A percentile compares a stretch with the other conserved stretches of the same genome.
These are phyloP conservation scores for Ophion costatus DNA, from an alignment of 2,888 invertebrate species.

Conservation along the genomic window DNA sequence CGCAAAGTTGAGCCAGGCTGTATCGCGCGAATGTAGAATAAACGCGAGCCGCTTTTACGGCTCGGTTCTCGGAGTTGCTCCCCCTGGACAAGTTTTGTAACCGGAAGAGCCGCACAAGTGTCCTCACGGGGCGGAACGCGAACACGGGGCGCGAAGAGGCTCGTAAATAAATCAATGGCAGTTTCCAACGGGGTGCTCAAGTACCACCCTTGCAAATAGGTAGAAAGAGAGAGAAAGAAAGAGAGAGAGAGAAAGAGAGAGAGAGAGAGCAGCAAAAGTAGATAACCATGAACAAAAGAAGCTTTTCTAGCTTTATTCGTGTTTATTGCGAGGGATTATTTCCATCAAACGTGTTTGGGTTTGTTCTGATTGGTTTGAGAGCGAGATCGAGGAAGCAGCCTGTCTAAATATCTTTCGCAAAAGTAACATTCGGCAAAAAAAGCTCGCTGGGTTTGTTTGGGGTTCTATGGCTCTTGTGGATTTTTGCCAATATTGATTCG, in stretches of 20 bases:
- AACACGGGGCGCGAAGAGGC: neutral
- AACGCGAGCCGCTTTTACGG: neutral
- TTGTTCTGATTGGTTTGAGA: too few relatives aligned
- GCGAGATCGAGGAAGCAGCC: too few relatives aligned
- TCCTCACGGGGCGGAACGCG: neutral
- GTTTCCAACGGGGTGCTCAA: neutral
- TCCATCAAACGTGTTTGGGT: too few relatives aligned
- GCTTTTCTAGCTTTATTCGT: neutral
- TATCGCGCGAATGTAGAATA: neutral
- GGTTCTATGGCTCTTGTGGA: neutral
- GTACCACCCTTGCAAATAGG: neutral
- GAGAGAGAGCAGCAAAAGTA: neutral
- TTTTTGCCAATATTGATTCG: neutral
- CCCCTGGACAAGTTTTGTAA: neutral
- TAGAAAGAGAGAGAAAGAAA: neutral
- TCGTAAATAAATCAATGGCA: conserved; percentile 24
- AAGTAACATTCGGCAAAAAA: neutral
- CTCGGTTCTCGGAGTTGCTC: neutral
- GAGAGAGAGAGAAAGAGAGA: neutral
- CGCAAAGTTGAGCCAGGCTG: neutral
- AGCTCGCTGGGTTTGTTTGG: neutral
- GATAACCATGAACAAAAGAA: neutral
- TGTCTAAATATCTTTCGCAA: neutral
- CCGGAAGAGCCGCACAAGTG: conserved; percentile 4
- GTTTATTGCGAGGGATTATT: too few relatives aligned